phyloP scores from a whole-genome alignment of 2,797 vertebrate species.

The Menidia menidia region DNA sequence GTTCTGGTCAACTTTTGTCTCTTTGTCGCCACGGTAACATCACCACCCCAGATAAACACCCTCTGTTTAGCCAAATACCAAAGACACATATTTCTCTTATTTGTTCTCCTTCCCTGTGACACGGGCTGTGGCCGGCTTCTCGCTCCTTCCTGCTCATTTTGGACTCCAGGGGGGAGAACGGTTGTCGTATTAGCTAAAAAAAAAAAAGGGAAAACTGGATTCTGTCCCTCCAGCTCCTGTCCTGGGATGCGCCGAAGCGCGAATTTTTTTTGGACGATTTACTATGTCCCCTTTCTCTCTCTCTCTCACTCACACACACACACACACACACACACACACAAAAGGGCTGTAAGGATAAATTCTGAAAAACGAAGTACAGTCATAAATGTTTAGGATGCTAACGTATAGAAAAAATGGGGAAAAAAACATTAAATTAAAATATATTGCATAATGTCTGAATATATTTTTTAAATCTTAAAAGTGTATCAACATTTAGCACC shows the following conservation, averaged over 20 bases:
- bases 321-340: too few species aligned
- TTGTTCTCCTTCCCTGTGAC: conserved; percentile 5
- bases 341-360: not conserved
- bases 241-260: too few species aligned
- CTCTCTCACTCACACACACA: too few species aligned
- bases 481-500: not conserved
- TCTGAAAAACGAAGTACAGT: too few species aligned
- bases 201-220: too few species aligned
- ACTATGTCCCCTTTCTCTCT: too few species aligned
- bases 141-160: not conserved
- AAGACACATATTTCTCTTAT: conserved; percentile 55
- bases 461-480: too few species aligned
- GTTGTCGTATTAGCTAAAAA: too few species aligned
- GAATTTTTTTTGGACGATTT: too few species aligned
- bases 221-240: too few species aligned
- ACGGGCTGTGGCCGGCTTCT: conserved; percentile 16
- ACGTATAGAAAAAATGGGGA: not conserved
- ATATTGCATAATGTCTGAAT: too few species aligned
- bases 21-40: conserved; percentile 80
- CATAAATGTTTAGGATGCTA: not conserved
- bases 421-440: not conserved
- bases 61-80: conserved; percentile 73
- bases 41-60: conserved; percentile 63
- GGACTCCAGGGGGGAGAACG: too few species aligned
- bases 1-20: conserved; percentile 84